Evolutionary conservation across 2,888 invertebrate species (phyloP), one percentile per base, ranked within the genome.

Genomic region (Parnassius apollo): DNA sequence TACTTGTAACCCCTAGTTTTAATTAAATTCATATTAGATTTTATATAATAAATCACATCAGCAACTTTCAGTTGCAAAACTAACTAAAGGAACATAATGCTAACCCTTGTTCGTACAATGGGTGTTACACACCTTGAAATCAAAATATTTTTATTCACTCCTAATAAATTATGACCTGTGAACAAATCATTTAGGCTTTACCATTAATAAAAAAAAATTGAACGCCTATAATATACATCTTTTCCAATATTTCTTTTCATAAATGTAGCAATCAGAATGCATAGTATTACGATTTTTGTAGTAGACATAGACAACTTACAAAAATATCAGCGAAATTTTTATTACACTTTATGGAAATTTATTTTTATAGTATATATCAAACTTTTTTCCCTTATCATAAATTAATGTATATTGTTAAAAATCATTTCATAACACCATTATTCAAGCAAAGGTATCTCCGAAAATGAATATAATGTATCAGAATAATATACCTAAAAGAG

Each of bases 11-110:
- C 83, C 83, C 83, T 88, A 87, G 83, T 81, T 83, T 35, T 82
- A 81, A 76, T 78, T 83, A 83, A 85, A 83, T 85, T 85, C 86
- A 82, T 88, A 85, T 82, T 84, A 77, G 77, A 75, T 73, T 75
- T 76, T 81, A 80, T 85, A 83, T 83, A 81, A 84, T 85, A 89
- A 89, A 91, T 90, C 90, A 91, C 91, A 91, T 86, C 85, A 85
- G 76, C 91, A 91, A 91, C 91, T 91, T 90, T 86, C 64, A 91
- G 91, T 89, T 87, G 89, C 86, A 80, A 86, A 87, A 82, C 70
- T 73, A 75, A 77, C 72, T 75, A 77, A 78, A 78, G 75, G 78
- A 76, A 78, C 77, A 74, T 71, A 74, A 69, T 68, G 69, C 75
- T 72, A 71, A 67, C 68, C 65, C 68, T 73, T 68, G 66, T 59